These are phyloP conservation scores for Micromussa lordhowensis DNA, from an alignment of 92 coral and sea anemone genomes.

Conservation along the genomic window DNA sequence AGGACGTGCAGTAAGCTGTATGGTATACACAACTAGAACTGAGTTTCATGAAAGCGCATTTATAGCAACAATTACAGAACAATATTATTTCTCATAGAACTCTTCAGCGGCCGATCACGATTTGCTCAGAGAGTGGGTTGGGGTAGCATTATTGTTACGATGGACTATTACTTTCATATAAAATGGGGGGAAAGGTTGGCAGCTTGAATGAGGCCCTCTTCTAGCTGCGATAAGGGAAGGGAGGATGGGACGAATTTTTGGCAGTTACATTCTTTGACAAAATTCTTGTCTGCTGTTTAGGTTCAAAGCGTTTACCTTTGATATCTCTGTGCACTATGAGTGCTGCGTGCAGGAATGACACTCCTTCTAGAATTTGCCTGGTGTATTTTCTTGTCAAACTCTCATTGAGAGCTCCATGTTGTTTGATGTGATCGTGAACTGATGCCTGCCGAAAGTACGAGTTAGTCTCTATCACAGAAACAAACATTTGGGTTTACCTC, in stretches of 20 bases:
- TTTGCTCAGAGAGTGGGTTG: not conserved
- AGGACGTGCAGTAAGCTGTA: too few relatives aligned
- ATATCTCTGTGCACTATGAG: constrained; percentile 96
- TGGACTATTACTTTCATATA: too few relatives aligned
- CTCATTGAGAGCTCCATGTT: constrained; percentile 95
- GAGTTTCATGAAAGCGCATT: not conserved
- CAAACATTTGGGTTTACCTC: not conserved
- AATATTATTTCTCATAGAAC: too few relatives aligned
- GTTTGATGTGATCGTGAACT: constrained; percentile 93
- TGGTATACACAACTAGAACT: too few relatives aligned
- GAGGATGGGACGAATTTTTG: not conserved
- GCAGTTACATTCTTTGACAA: not conserved
- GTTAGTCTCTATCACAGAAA: not conserved
- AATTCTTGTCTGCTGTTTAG: too few relatives aligned
- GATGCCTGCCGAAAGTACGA: constrained; percentile 66
- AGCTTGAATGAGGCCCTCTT: not conserved
- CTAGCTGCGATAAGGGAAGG: not conserved
- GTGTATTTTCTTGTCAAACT: constrained; percentile 92
- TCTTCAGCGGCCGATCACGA: not conserved
- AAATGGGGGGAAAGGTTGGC: too few relatives aligned
- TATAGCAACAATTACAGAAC: not conserved
- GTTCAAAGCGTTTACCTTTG: constrained; percentile 73
- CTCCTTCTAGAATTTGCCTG: constrained; percentile 93
- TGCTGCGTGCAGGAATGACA: constrained; percentile 87
- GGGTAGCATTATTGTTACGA: not conserved